Evolutionary conservation across 2,797 vertebrate genomes (phyloP), one percentile per base, ranked within the genome.

Genomic region (Acropternis orthonyx): DNA sequence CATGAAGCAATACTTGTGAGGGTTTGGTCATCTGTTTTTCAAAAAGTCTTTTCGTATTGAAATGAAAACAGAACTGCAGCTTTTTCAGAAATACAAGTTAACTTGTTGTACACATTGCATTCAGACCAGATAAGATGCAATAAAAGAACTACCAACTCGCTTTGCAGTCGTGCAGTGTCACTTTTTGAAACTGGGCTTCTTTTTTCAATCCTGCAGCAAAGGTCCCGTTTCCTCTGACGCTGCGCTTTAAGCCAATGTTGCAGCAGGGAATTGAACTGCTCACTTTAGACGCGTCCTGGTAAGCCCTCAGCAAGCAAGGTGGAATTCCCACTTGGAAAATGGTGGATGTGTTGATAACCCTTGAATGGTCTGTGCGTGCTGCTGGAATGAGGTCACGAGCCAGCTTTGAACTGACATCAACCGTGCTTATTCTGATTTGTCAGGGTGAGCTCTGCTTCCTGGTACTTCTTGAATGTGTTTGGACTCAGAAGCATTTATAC

Each of bases 401-500:
- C 82, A 93, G 59, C 72, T 69, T 34, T 77, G 76, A 83, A 55
- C 61, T 89, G 76, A 91, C 85, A 75, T 30, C 43, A 81, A 1
- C 52, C 7, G 6, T 63, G 43, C 88, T 88, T 92, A 43, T 85
- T 96, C 84, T 97, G 32, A 87, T 95, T 97, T 95, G 56, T 80
- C 89, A 99, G 99, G 99, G 99, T 99, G 94, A 99, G 99, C 97
- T 99, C 99, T 66, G 99, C 99, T 32, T 99, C 99, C 30, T 99
- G 99, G 99, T 99, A 99, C 97, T 99, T 99, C 96, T 98, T 99
- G 93, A 99, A 99, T 92, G 99, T 99, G 39, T 99, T 99, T 98
- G 99, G 99, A 95, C 98, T 99, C 81, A 98, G 99, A 96, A 99
- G 99, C 98, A 99, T 99, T 98, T 99, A 99, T 95, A 99, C 99